Conservation (phyloP, 2,797 vertebrate species). For the Sebastes kiyomatsui region DNA sequence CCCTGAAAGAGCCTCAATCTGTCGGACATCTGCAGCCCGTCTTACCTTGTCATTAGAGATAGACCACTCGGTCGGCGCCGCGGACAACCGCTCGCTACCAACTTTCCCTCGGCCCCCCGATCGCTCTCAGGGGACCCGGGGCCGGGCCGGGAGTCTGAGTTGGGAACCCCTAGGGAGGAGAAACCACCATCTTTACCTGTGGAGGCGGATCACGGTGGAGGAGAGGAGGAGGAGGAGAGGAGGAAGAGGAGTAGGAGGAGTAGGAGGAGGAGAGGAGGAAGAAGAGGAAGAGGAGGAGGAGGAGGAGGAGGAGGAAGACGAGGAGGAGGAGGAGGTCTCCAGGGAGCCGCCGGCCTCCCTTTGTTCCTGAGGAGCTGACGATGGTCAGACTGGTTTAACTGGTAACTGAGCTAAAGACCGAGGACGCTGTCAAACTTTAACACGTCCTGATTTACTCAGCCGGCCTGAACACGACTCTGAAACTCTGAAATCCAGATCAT, state of each 20-base stretch:
- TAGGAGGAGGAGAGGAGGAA: not conserved
- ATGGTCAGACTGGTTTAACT: conserved; percentile 58
- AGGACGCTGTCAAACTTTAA: not conserved
- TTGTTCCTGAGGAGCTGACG: conserved; percentile 48
- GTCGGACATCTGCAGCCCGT: conserved; percentile 83
- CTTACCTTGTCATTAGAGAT: conserved; percentile 82
- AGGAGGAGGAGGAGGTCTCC: conserved; percentile 53
- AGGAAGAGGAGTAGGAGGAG: not conserved
- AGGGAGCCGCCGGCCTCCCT: conserved; percentile 51
- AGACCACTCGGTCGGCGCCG: conserved; percentile 63
- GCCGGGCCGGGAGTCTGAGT: not conserved
- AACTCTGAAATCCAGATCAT: too few relatives aligned
- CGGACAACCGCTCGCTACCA: conserved; percentile 47
- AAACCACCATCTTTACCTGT: conserved; percentile 51
- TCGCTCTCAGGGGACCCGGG: conserved; percentile 65
- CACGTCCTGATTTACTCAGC: not conserved
- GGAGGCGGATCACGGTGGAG: conserved; percentile 31
- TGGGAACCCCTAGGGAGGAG: conserved; percentile 49
- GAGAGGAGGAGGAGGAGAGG: not conserved
- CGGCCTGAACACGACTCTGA: too few relatives aligned
- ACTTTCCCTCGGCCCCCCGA: conserved; percentile 64
- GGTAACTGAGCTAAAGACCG: conserved; percentile 51
- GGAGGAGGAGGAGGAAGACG: conserved; percentile 29
- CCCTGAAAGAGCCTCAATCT: conserved; percentile 75
- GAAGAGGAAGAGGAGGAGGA: not conserved